Evolutionary conservation across 2,888 invertebrate genomes (phyloP).

Genomic region (Fragum sueziense): DNA sequence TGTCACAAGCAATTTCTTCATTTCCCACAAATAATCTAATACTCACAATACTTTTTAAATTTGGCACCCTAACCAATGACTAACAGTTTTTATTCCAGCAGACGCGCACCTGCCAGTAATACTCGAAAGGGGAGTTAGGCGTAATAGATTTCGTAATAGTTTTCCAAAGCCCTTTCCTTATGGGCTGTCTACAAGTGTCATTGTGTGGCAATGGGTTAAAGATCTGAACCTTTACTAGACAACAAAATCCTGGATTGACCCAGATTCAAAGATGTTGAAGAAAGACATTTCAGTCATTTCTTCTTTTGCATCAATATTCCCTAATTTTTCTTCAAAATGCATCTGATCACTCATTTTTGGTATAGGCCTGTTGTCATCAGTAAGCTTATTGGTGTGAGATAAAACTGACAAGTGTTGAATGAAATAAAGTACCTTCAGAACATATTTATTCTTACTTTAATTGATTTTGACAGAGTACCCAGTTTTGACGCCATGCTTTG

Average conservation of each 20-base stretch:
- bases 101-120: no score
- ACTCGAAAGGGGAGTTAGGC: no score
- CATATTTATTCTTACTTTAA: neutral
- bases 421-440: neutral
- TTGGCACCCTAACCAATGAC: no score
- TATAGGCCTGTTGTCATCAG: neutral
- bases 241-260: neutral
- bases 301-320: no score
- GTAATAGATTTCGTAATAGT: no score
- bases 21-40: neutral
- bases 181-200: no score
- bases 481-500: conserved; percentile 18
- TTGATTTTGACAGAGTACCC: neutral
- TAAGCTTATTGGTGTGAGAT: neutral
- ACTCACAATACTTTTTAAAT: no score
- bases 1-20: neutral
- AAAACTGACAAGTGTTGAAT: neutral
- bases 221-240: neutral
- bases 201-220: neutral
- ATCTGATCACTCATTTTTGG: neutral
- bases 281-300: neutral
- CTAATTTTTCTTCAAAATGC: neutral
- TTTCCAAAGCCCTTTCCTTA: neutral
- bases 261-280: neutral
- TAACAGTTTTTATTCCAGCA: no score